A percentile compares a stretch with the other conserved stretches of the same genome.
Conservation (phyloP, 2,888 invertebrate genomes). For the Andrena camellia region DNA sequence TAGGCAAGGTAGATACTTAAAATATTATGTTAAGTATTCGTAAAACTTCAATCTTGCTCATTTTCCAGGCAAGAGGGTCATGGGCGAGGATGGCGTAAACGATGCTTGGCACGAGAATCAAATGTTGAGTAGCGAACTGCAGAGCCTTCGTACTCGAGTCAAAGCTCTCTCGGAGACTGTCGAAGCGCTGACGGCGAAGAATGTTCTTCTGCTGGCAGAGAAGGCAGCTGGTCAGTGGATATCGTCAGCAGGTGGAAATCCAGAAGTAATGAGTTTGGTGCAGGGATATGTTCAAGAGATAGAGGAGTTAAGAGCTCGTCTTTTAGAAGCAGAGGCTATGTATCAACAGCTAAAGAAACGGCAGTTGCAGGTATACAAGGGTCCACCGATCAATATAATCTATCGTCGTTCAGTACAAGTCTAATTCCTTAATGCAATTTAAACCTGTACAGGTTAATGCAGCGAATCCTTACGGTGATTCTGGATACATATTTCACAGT, state of each 20-base stretch:
- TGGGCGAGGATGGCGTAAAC: conserved; percentile 96
- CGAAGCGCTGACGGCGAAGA: conserved; percentile 93
- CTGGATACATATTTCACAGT: conserved; percentile 87
- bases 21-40: not conserved
- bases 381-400: not conserved
- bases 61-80: conserved; percentile 92
- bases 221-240: conserved; percentile 90
- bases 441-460: conserved; percentile 76
- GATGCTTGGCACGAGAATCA: conserved; percentile 98
- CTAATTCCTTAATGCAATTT: not conserved
- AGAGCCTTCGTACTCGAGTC: conserved; percentile 93
- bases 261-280: conserved; percentile 89
- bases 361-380: conserved; percentile 78
- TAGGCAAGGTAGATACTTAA: conserved; percentile 89
- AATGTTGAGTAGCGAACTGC: conserved; percentile 95
- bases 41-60: not conserved
- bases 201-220: conserved; percentile 93
- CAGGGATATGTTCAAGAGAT: conserved; percentile 96
- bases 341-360: conserved; percentile 89
- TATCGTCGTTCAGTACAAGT: not conserved
- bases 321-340: conserved; percentile 94
- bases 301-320: conserved; percentile 94
- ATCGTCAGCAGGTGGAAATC: conserved; percentile 83
- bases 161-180: conserved; percentile 98
- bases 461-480: conserved; percentile 84